phyloP scores from a whole-genome alignment of 2,797 vertebrate genomes.

The Emys orbicularis region DNA sequence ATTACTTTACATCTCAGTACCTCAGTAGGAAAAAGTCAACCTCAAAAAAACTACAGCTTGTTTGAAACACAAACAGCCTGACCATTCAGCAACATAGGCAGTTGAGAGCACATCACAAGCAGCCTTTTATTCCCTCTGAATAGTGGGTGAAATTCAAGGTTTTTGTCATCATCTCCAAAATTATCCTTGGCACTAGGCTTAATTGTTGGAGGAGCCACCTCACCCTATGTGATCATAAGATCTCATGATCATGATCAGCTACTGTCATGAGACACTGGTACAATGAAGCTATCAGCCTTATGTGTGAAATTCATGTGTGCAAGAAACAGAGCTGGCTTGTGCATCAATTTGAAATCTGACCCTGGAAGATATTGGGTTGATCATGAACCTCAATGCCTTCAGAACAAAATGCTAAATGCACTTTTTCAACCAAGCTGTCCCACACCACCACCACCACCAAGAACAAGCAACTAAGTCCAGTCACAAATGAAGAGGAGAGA shows the following conservation, averaged over 20 bases:
- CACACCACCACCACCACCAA: background rate
- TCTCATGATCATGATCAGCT: background rate
- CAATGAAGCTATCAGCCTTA: background rate
- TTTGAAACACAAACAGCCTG: background rate
- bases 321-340: background rate
- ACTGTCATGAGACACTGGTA: too few species aligned
- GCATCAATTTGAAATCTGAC: background rate
- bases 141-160: background rate
- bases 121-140: background rate
- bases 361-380: background rate
- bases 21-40: background rate
- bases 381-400: background rate
- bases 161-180: background rate
- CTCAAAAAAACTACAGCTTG: background rate
- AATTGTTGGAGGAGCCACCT: background rate
- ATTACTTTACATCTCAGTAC: background rate
- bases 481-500: background rate
- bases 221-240: background rate
- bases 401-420: background rate
- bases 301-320: background rate
- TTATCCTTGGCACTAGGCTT: rapidly evolving
- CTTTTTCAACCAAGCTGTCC: background rate
- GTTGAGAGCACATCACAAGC: too few species aligned
- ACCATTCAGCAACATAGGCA: background rate
- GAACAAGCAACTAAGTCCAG: background rate